phyloP scores from a whole-genome alignment of 1,140 invertebrate species.

The Homarus americanus region DNA sequence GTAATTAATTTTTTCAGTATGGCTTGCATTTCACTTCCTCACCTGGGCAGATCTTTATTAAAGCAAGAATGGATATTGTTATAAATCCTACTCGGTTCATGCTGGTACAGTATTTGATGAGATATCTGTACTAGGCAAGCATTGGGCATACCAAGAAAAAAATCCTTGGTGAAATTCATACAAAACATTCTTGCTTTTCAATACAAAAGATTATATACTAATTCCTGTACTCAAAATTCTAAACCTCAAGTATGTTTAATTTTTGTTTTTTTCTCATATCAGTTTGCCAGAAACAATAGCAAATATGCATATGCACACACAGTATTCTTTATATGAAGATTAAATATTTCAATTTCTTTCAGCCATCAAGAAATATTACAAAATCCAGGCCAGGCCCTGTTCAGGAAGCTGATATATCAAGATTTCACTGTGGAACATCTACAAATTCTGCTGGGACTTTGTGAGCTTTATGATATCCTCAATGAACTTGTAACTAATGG shows the following conservation, averaged over 20 bases:
- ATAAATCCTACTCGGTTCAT: too few species aligned
- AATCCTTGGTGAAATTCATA: not conserved
- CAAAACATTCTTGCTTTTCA: not conserved
- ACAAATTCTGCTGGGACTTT: not conserved
- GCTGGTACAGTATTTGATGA: too few species aligned
- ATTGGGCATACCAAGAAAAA: too few species aligned
- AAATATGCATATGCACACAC: too few species aligned
- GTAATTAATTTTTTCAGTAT: too few species aligned
- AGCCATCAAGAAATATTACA: not conserved
- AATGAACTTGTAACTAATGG: slow-evolving; percentile 14
- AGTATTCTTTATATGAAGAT: too few species aligned
- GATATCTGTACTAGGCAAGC: too few species aligned
- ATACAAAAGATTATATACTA: not conserved
- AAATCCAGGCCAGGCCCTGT: not conserved
- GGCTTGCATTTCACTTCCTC: too few species aligned
- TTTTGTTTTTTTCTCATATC: not conserved
- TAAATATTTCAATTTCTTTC: too few species aligned
- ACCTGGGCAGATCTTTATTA: too few species aligned
- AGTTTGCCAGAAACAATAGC: not conserved
- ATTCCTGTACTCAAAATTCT: not conserved
- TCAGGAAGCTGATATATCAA: not conserved
- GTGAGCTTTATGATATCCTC: not conserved
- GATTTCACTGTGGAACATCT: not conserved
- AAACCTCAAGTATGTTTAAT: not conserved
- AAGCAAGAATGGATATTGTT: too few species aligned